A percentile compares a stretch with the other conserved stretches of the same genome.
These are phyloP conservation scores for Drosophila simulans DNA, from an alignment of 1,140 invertebrate genomes.

Conservation along the genomic window DNA sequence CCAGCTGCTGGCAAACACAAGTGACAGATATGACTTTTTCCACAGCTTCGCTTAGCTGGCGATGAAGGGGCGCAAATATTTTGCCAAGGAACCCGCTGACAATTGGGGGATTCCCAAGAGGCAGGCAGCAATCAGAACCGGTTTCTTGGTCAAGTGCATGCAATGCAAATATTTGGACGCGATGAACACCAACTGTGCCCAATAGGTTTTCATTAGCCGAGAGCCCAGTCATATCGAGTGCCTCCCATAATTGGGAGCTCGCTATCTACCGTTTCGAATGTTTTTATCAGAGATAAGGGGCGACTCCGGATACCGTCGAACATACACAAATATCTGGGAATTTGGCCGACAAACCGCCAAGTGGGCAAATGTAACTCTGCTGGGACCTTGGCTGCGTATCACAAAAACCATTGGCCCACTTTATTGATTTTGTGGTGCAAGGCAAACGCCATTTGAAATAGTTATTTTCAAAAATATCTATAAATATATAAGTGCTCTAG, in stretches of 20 bases:
- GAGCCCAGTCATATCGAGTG: slow-evolving; percentile 20
- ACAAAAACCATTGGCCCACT: slow-evolving; percentile 11
- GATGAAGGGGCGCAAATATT: slow-evolving; percentile 11
- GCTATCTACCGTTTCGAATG: slow-evolving; percentile 31
- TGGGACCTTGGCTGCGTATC: slow-evolving; percentile 24
- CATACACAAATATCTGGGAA: slow-evolving; percentile 17
- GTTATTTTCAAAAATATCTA: background rate
- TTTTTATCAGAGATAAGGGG: slow-evolving; percentile 35
- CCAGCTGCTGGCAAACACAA: slow-evolving; percentile 17
- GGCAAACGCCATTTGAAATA: background rate
- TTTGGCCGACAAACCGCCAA: slow-evolving; percentile 14
- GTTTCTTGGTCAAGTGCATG: slow-evolving; percentile 39
- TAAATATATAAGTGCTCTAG: too few species aligned
- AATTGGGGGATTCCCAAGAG: background rate
- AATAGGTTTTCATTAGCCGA: slow-evolving; percentile 28
- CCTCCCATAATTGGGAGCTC: slow-evolving; percentile 15
- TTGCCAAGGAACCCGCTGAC: slow-evolving; percentile 17
- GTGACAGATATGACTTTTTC: background rate
- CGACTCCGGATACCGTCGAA: slow-evolving; percentile 23
- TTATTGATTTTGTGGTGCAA: slow-evolving; percentile 14
- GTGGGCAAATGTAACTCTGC: slow-evolving; percentile 17
- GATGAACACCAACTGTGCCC: slow-evolving; percentile 22
- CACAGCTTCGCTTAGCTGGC: slow-evolving; percentile 3
- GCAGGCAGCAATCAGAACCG: slow-evolving; percentile 20
- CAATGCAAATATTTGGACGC: slow-evolving; percentile 37